Conservation (phyloP, 1,140 invertebrate genomes). For the Bilobella aurantiaca region DNA sequence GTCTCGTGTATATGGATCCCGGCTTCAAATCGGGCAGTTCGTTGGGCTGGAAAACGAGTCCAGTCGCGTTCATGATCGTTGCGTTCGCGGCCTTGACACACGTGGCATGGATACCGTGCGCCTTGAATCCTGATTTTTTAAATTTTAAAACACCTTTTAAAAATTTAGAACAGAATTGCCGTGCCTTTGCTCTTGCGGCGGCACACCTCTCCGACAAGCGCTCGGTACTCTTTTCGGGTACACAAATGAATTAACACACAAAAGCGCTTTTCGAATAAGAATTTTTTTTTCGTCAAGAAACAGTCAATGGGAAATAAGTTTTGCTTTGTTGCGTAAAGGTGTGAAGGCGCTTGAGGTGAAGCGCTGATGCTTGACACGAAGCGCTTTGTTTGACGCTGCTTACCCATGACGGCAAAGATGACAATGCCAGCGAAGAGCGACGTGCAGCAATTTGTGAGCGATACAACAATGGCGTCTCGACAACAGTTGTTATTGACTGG, state of each 20-base stretch:
- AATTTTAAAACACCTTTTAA: no score
- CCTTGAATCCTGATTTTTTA: conserved; percentile 61
- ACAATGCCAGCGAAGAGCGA: conserved; percentile 97
- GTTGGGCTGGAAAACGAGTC: neutral
- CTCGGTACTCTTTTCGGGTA: neutral
- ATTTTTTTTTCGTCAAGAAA: no score
- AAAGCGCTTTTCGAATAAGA: no score
- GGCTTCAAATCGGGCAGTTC: neutral
- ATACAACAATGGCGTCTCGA: conserved; percentile 85
- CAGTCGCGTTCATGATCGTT: neutral
- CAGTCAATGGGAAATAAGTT: no score
- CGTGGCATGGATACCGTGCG: conserved; percentile 67
- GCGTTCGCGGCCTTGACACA: conserved; percentile 46
- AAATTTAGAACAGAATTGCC: no score
- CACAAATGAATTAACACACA: no score
- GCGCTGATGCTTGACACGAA: no score
- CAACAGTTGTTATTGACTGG: conserved; percentile 93
- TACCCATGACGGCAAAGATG: conserved; percentile 92
- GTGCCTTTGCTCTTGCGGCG: neutral
- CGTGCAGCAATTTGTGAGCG: conserved; percentile 86
- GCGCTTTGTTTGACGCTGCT: conserved; percentile 14
- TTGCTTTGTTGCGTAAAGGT: no score
- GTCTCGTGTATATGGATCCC: neutral
- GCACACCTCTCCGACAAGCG: neutral
- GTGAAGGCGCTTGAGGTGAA: no score